Base-by-base conservation (phyloP, 2,113 vertebrate genomes). In the Rattus rattus region DNA sequence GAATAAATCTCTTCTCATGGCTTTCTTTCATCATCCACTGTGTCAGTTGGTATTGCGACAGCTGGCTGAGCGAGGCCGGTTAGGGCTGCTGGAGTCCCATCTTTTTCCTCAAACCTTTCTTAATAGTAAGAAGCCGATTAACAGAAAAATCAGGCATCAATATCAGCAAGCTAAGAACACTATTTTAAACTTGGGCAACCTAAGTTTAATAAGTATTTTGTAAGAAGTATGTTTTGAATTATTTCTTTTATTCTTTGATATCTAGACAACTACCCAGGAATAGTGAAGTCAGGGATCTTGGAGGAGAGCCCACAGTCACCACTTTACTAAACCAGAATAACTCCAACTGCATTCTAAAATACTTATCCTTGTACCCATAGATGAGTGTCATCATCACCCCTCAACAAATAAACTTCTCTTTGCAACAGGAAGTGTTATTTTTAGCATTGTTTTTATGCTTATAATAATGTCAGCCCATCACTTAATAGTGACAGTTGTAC, bases 81-180 rank as follows among this genome's bases (percentile, higher is more conserved):
- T 65, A 61, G n/a, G 24, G 59, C 24, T 63, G n/a, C 56, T 84
- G 59, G n/a, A 43, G 7, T 63, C 24, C 4, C 81, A 84, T 9
- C 16, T 43, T 85, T 30, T 65, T 33, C 39, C n/a, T 85, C 39
- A 85, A 47, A 63, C 61, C 59, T 65, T n/a, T 30, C 59, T 16
- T 65, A 85, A 43, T 19, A 85, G 5, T 91, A 5, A n/a, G 84
- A 56, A 52, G 24, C n/a, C 73, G 33, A 28, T 70, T 69, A 83
- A 87, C 36, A 76, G 79, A 88, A 9, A 90, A 72, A 76, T 5
- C 16, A 80, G 76, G 24, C 10, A 81, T 13, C 73, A 72, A 69
- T 76, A 36, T 80, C 39, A 81, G 28, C 33, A 86, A 94, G 59
- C 67, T 94, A 67, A 95, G 36, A 95, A 79, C 12, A 69, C 4